Percentiles rank a stretch among this genome's conserved stretches.
Conservation (phyloP, 2,113 vertebrate genomes). For the Dasypus novemcinctus region DNA sequence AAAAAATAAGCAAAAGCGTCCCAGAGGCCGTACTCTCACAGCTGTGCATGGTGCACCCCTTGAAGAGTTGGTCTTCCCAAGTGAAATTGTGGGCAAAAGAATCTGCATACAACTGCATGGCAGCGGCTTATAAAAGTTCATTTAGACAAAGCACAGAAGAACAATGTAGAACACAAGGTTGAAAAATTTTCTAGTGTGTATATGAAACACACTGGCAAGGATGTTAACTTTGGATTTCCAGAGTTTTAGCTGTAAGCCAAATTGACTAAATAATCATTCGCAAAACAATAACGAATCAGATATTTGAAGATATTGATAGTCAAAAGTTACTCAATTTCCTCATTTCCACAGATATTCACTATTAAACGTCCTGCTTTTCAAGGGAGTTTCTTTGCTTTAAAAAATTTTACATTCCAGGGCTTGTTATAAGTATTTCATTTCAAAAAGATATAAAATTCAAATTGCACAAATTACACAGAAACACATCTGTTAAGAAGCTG, state of each 20-base stretch:
- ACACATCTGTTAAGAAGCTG: not conserved
- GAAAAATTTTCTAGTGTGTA: too few species aligned
- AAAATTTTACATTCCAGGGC: not conserved
- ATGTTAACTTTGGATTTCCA: too few species aligned
- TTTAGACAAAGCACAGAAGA: too few species aligned
- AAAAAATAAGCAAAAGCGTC: too few species aligned
- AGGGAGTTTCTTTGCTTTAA: slow-evolving; percentile 26
- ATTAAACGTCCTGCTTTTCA: not conserved
- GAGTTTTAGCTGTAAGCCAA: not conserved
- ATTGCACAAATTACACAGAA: slow-evolving; percentile 15
- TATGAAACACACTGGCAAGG: too few species aligned
- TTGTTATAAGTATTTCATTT: slow-evolving; percentile 25
- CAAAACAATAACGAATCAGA: not conserved
- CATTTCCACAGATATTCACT: slow-evolving; percentile 10
- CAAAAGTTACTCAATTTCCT: slow-evolving; percentile 12
- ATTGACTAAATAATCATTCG: not conserved
- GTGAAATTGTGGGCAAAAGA: too few species aligned
- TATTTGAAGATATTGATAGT: not conserved
- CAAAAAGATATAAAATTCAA: slow-evolving; percentile 37
- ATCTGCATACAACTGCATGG: too few species aligned
- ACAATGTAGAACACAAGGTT: too few species aligned
- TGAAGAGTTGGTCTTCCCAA: too few species aligned
- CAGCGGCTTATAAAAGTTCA: too few species aligned
- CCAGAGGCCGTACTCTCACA: too few species aligned
- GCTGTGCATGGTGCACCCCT: too few species aligned